Percentiles rank a stretch among this genome's conserved stretches.
These are phyloP conservation scores for Drosophila equinoxialis DNA, from an alignment of 1,140 invertebrate genomes.

Conservation along the genomic window DNA sequence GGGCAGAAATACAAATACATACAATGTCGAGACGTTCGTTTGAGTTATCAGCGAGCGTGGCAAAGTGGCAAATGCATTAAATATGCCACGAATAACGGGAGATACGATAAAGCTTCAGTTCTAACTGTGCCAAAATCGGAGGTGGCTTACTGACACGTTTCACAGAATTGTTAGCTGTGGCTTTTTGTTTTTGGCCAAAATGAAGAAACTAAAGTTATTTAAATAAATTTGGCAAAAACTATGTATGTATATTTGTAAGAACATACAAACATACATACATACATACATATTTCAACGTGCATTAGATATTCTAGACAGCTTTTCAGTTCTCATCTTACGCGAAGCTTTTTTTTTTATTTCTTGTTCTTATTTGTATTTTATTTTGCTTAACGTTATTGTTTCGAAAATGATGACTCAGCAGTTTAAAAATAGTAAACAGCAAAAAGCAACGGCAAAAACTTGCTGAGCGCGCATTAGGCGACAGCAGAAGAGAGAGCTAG, in stretches of 20 bases:
- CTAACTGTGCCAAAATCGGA: constrained; percentile 33
- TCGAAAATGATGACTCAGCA: constrained; percentile 80
- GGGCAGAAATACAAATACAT: constrained; percentile 43
- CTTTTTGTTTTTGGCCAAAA: constrained; percentile 36
- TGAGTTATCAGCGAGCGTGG: constrained; percentile 37
- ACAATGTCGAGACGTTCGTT: constrained; percentile 37
- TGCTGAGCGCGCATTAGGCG: constrained; percentile 64
- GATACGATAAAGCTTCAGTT: constrained; percentile 45
- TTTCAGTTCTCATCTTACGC: constrained; percentile 26
- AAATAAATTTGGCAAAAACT: constrained; percentile 1
- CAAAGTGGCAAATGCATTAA: constrained; percentile 10
- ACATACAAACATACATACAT: no score
- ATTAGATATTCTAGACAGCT: constrained; percentile 27
- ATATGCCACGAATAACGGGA: constrained; percentile 53
- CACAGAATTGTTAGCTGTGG: constrained; percentile 9
- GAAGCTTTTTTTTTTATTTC: constrained; percentile 31
- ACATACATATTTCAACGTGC: neutral
- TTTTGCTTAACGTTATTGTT: constrained; percentile 72
- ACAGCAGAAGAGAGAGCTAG: neutral
- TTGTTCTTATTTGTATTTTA: constrained; percentile 25
- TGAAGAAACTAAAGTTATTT: constrained; percentile 7
- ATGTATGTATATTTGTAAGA: neutral
- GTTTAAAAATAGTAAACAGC: constrained; percentile 83
- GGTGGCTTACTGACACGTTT: constrained; percentile 57
- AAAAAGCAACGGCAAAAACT: constrained; percentile 58